phyloP scores from a whole-genome alignment of 2,797 vertebrate genomes.

The Lacerta bilineata region DNA sequence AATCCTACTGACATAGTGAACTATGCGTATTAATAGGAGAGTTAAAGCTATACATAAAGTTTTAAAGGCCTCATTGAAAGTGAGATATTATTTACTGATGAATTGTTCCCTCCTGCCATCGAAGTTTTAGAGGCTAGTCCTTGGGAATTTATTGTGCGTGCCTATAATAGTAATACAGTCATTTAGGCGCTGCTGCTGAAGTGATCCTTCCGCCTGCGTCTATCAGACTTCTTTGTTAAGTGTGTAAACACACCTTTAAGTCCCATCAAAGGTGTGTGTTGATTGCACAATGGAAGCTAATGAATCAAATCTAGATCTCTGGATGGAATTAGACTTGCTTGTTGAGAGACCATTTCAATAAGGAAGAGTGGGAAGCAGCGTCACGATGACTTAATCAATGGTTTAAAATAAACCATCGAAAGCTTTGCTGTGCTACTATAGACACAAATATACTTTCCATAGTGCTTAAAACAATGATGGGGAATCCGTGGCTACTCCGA shows the following conservation, averaged over 20 bases:
- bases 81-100: conserved; percentile 28
- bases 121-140: conserved; percentile 26
- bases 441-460: conserved; percentile 49
- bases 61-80: background rate
- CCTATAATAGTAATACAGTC: conserved; percentile 26
- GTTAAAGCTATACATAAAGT: background rate
- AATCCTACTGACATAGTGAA: conserved; percentile 3
- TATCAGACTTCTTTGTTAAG: conserved; percentile 59
- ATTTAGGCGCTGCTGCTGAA: conserved; percentile 27
- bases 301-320: conserved; percentile 51
- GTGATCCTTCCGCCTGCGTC: conserved; percentile 8
- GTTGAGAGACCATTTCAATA: conserved; percentile 50
- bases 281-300: conserved; percentile 62
- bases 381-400: conserved; percentile 56
- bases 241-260: conserved; percentile 50
- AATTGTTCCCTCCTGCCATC: conserved; percentile 29
- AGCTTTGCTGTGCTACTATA: conserved; percentile 39
- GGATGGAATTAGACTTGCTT: conserved; percentile 50
- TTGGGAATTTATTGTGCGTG: conserved; percentile 11
- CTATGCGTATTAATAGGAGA: background rate
- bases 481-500: too few relatives aligned
- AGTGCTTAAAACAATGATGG: conserved; percentile 31
- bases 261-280: conserved; percentile 47
- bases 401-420: conserved; percentile 65
- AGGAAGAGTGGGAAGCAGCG: conserved; percentile 47